These are phyloP conservation scores for Pteria penguin DNA, from an alignment of 2,888 invertebrate species.

Conservation along the genomic window DNA sequence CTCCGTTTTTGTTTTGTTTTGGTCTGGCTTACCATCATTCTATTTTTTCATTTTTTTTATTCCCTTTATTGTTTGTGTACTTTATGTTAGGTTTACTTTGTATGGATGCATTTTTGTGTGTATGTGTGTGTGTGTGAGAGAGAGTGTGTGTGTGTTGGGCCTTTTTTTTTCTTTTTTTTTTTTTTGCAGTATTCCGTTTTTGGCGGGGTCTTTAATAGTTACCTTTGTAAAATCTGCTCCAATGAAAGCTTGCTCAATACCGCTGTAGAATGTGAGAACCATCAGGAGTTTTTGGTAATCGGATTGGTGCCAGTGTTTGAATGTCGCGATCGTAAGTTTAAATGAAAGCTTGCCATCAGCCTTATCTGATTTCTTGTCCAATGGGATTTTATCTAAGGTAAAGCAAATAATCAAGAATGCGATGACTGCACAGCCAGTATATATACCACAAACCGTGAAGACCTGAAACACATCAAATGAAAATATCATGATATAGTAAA, in stretches of 20 bases:
- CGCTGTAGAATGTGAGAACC: conserved; percentile 97
- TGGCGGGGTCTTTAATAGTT: conserved; percentile 60
- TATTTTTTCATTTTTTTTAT: too few relatives aligned
- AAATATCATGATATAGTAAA: neutral
- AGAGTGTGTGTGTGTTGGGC: too few relatives aligned
- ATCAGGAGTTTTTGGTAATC: conserved; percentile 95
- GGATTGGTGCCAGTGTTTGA: conserved; percentile 90
- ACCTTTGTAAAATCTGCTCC: conserved; percentile 85
- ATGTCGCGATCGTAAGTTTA: conserved; percentile 84
- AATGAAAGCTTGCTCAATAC: conserved; percentile 98
- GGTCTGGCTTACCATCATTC: too few relatives aligned
- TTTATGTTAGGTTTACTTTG: too few relatives aligned
- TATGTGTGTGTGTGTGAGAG: too few relatives aligned
- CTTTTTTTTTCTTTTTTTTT: too few relatives aligned
- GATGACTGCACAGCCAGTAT: conserved; percentile 90
- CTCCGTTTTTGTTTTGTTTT: too few relatives aligned
- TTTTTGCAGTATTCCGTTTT: too few relatives aligned
- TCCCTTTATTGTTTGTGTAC: too few relatives aligned
- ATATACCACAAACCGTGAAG: conserved; percentile 93
- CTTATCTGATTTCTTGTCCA: conserved; percentile 61
- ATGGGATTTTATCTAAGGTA: conserved; percentile 86
- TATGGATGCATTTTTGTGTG: too few relatives aligned
- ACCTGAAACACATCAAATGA: conserved; percentile 83
- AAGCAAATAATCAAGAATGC: conserved; percentile 92
- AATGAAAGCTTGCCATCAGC: conserved; percentile 51